Base-by-base conservation (phyloP, 1,140 invertebrate genomes). In the Ephestia elutella region DNA sequence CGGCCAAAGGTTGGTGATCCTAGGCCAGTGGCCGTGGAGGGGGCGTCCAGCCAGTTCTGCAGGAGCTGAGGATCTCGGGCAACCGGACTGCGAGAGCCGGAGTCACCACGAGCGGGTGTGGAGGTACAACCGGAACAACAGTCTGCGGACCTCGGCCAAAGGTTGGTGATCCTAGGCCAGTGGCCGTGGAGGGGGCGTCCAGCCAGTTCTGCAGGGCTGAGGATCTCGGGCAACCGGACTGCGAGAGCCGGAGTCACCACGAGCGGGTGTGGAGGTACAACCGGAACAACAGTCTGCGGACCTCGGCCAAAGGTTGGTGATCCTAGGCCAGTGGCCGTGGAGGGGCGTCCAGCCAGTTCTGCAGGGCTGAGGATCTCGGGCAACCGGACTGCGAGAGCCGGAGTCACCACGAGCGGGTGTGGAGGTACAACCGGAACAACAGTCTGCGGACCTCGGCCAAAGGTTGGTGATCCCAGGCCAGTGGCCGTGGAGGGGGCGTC, bases 401-500 rank as follows among this genome's bases (percentile, higher is more conserved):
- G 54, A 62, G 65, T 32, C 60, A 78, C 62, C 80, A 85, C 75
- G 78, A 80, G 71, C 67, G 75, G 21, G 68, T 65, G 57, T 84
- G 81, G 81, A 63, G 78, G 0, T 66, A 65, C 62, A 63, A 62
- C 48, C 61, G 82, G 11, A 82, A 82, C 70, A 32, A 58, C 50
- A 71, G 60, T 20, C 75, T 85, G 53, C 68, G 82, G 2, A 50
- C 58, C 18, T 72, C 78, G 44, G 82, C 82, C 8, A 35, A 59
- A 54, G 71, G 80, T 80, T 3, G 7, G 21, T 25, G 21, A 25
- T 7, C 21, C n/a, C n/a, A n/a, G n/a, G n/a, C n/a, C n/a, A n/a
- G n/a, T n/a, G n/a, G n/a, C n/a, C 86, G 94, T 97, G 60, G 91
- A 94, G 68, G 96, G 96, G 94, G n/a, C n/a, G n/a, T n/a, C n/a